These are phyloP conservation scores for Perca flavescens DNA, from an alignment of 2,113 vertebrate genomes.

Conservation along the genomic window DNA sequence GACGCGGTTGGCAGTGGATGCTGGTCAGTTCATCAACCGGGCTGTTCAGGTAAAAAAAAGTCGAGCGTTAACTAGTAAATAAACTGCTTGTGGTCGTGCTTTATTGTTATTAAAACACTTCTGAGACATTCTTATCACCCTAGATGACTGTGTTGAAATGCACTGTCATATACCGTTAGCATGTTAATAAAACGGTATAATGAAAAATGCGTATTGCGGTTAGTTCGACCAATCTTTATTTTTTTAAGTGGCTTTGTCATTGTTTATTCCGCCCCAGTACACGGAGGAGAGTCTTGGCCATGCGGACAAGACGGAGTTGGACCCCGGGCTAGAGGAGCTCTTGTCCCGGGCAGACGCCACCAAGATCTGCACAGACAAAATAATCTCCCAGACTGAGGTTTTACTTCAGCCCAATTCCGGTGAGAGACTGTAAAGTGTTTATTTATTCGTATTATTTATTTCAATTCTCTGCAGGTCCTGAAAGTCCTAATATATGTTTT, in stretches of 20 bases:
- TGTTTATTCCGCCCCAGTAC: conserved; percentile 83
- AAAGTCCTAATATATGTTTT: too few species aligned
- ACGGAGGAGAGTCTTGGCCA: conserved; percentile 97
- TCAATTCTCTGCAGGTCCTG: not conserved
- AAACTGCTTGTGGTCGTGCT: not conserved
- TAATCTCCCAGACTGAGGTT: conserved; percentile 96
- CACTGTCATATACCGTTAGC: not conserved
- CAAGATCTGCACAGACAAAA: conserved; percentile 95
- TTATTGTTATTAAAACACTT: too few species aligned
- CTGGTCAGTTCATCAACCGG: conserved; percentile 90
- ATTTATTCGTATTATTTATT: not conserved
- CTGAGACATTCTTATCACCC: not conserved
- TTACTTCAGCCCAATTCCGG: conserved; percentile 96
- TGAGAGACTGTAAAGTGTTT: conserved; percentile 69
- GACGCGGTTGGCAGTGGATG: conserved; percentile 89
- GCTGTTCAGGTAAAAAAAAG: conserved; percentile 87
- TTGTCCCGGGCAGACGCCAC: conserved; percentile 92
- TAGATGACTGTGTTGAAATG: not conserved
- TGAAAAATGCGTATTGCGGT: not conserved
- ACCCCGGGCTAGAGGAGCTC: conserved; percentile 93
- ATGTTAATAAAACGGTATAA: not conserved
- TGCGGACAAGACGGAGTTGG: conserved; percentile 94
- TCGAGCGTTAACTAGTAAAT: not conserved
- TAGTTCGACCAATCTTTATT: not conserved
- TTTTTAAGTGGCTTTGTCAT: not conserved